phyloP scores from a whole-genome alignment of 2,113 vertebrate genomes.

The Collichthys lucidus region DNA sequence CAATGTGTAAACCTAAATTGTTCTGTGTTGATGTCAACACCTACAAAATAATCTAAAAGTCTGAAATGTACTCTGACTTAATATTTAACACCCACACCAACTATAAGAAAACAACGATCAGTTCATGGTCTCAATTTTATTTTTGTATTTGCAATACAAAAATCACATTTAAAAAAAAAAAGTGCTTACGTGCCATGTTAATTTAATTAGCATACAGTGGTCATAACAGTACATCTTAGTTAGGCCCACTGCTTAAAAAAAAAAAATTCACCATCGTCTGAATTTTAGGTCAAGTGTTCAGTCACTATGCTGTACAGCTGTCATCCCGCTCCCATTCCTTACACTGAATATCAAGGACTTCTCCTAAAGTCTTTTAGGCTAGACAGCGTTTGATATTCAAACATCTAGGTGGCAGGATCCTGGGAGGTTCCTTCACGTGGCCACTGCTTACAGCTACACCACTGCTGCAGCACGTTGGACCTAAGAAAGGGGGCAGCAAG shows the following conservation, averaged over 20 bases:
- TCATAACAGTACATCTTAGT: not conserved
- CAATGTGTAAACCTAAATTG: too few relatives aligned
- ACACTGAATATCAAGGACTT: not conserved
- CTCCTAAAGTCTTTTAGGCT: not conserved
- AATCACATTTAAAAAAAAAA: not conserved
- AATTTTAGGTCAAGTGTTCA: too few relatives aligned
- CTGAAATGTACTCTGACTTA: not conserved
- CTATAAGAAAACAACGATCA: not conserved
- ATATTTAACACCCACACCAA: not conserved
- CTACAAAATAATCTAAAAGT: too few relatives aligned
- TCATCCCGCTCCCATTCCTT: not conserved
- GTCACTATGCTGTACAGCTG: not conserved
- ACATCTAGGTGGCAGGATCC: not conserved
- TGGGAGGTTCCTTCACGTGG: not conserved
- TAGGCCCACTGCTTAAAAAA: not conserved
- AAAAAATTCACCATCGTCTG: not conserved
- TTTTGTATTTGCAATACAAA: not conserved
- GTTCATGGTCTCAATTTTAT: not conserved
- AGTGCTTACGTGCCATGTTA: not conserved
- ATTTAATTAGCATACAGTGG: not conserved
- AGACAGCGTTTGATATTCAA: not conserved
- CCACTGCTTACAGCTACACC: constrained; percentile 13
- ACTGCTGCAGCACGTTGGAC: not conserved
- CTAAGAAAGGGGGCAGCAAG: constrained; percentile 1
- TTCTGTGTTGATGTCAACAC: too few relatives aligned